Base-by-base conservation (phyloP, 1,140 invertebrate genomes). In the Hyles vespertilio region DNA sequence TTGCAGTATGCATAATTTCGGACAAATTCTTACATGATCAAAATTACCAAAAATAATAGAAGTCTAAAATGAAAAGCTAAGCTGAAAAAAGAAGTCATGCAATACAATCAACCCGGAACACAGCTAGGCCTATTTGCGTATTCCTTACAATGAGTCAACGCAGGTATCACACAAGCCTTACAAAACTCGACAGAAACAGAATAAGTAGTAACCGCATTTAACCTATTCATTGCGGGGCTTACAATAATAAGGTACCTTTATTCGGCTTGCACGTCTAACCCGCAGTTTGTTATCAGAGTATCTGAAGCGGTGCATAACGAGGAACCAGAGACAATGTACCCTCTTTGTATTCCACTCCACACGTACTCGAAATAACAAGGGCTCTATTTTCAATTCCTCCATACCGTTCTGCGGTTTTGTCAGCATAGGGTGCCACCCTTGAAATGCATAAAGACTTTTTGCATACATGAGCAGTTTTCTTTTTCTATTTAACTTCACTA, bases 381-480 rank as follows among this genome's bases (percentile, higher is more conserved):
- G 76, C 74, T 72, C 79, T 84, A 82, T 81, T 82, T 84, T 82
- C 81, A 84, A 84, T 84, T 84, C 79, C 76, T 81, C 71, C 68
- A 77, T 69, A 65, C 73, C 62, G 51, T 77, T 79, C 71, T 69
- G 72, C 58, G 81, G 75, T 74, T 76, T 64, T 76, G 72, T 68
- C 78, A 77, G 71, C 72, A 63, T 59, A 69, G 67, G 70, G 56
- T 40, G 36, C 36, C 61, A 71, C 68, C 71, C 72, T 79, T 74
- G 63, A 74, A 77, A 78, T 73, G 65, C 67, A 72, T 69, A 69
- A 69, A 71, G 69, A 70, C 51, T 71, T 71, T 76, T 69, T 74
- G 70, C 70, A 75, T 72, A 69, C 58, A 61, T 66, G 59, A 72
- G 65, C 72, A 70, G 58, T 71, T 71, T 64, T 69, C 56, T 60